Evolutionary conservation across 2,797 vertebrate genomes (phyloP).

Genomic region (Rachycentron canadum): DNA sequence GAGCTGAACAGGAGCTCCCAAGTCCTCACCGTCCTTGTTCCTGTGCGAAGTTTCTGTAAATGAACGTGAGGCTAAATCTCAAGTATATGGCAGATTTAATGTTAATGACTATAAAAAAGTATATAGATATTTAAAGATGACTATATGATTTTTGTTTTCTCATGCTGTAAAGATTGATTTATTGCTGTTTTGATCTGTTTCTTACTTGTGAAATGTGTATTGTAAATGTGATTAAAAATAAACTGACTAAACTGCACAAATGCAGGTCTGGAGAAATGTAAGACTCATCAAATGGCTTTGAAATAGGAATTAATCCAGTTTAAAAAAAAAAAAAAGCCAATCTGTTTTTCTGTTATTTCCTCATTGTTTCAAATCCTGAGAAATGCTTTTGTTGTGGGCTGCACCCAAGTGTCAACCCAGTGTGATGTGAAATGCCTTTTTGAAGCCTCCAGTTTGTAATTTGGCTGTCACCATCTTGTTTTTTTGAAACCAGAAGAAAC

Average conservation of each 20-base stretch:
- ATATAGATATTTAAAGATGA: conserved; percentile 77
- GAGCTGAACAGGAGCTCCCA: conserved; percentile 9
- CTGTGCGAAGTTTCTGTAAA: conserved; percentile 64
- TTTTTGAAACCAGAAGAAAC: no score
- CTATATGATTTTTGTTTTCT: conserved; percentile 64
- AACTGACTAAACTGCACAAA: conserved; percentile 32
- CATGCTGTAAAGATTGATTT: conserved; percentile 79
- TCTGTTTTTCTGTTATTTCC: no score
- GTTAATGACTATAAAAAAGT: conserved; percentile 68
- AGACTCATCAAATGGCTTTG: background rate
- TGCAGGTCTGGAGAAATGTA: conserved; percentile 10
- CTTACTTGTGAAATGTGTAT: conserved; percentile 72
- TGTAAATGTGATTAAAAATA: conserved; percentile 74
- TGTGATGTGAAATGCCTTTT: no score
- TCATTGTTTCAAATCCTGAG: no score
- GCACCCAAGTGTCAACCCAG: no score
- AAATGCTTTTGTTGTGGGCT: no score
- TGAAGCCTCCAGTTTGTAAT: no score
- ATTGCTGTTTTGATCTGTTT: conserved; percentile 61
- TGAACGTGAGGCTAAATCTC: conserved; percentile 60
- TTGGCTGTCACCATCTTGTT: no score
- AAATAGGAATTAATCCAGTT: background rate
- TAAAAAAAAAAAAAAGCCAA: background rate
- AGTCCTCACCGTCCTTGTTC: background rate
- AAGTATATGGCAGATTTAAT: conserved; percentile 51